Conservation (phyloP, 1,140 invertebrate species). For the Nylanderia fulva region DNA sequence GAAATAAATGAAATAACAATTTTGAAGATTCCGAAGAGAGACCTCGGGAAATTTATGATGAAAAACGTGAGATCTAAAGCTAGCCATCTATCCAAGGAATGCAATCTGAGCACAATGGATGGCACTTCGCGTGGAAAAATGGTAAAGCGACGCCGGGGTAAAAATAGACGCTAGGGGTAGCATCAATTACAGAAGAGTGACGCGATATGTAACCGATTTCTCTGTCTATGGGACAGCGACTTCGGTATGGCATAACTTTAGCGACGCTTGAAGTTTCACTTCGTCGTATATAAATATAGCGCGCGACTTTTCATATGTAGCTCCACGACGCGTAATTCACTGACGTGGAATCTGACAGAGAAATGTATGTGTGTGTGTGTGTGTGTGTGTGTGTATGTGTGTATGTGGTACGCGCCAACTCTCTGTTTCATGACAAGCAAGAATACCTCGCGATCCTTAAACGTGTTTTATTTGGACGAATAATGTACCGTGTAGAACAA, state of each 20-base stretch:
- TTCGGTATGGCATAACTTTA: conserved; percentile 31
- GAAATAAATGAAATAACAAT: neutral
- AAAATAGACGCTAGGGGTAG: conserved; percentile 31
- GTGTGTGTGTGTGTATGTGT: conserved; percentile 11
- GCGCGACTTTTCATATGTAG: conserved; percentile 48
- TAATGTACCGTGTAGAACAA: neutral
- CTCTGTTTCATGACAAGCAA: neutral
- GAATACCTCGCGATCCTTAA: neutral
- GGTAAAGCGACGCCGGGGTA: neutral
- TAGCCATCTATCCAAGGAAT: neutral
- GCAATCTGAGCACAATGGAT: neutral
- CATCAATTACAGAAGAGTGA: conserved; percentile 53
- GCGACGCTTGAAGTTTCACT: conserved; percentile 38
- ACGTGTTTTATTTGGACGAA: neutral
- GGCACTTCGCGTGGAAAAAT: conserved; percentile 11
- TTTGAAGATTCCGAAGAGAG: neutral
- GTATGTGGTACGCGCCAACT: neutral
- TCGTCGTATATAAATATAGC: conserved; percentile 45
- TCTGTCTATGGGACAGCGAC: conserved; percentile 13
- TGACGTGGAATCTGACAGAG: conserved; percentile 51
- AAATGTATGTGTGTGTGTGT: conserved; percentile 15
- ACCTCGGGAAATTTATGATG: neutral
- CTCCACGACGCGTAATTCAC: conserved; percentile 27
- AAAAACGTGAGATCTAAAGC: neutral
- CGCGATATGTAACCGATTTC: conserved; percentile 41